Percentiles rank a stretch among this genome's conserved stretches.
phyloP scores from a whole-genome alignment of 2,888 invertebrate genomes.

The Troglohyphantes excavatus region DNA sequence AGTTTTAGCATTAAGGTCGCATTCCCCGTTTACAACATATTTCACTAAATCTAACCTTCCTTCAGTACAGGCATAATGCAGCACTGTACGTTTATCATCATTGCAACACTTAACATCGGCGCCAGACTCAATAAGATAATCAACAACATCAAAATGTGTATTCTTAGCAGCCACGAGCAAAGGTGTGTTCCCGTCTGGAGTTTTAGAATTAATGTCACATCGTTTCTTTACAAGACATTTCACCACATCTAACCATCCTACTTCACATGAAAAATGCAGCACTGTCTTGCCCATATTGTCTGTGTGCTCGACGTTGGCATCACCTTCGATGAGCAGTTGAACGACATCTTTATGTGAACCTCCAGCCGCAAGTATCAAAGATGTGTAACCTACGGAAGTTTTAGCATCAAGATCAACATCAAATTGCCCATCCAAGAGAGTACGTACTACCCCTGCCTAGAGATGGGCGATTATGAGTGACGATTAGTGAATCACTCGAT shows the following conservation, averaged over 20 bases:
- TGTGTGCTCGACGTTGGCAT: background rate
- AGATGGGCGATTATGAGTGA: too few species aligned
- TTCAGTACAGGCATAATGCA: background rate
- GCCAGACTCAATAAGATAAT: too few species aligned
- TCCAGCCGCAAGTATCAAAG: conserved; percentile 89
- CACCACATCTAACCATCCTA: too few species aligned
- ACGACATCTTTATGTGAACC: conserved; percentile 83
- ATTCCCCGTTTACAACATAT: conserved; percentile 89
- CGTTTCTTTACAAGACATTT: too few species aligned
- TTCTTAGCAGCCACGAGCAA: too few species aligned
- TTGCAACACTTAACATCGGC: background rate
- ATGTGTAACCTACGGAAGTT: conserved; percentile 93
- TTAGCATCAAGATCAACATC: conserved; percentile 91
- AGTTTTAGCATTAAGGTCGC: conserved; percentile 90
- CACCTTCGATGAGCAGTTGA: background rate
- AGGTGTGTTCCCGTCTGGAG: background rate
- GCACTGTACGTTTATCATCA: background rate
- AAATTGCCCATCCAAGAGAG: conserved; percentile 90
- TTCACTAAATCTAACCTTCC: conserved; percentile 85
- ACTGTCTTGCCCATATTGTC: background rate
- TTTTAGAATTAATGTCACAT: too few species aligned
- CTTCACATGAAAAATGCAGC: background rate
- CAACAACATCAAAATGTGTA: too few species aligned
- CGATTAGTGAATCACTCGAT: too few species aligned
- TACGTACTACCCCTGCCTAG: conserved; percentile 86